Conservation (phyloP, 2,797 vertebrate species). For the Gymnoscopelus microlampas region DNA sequence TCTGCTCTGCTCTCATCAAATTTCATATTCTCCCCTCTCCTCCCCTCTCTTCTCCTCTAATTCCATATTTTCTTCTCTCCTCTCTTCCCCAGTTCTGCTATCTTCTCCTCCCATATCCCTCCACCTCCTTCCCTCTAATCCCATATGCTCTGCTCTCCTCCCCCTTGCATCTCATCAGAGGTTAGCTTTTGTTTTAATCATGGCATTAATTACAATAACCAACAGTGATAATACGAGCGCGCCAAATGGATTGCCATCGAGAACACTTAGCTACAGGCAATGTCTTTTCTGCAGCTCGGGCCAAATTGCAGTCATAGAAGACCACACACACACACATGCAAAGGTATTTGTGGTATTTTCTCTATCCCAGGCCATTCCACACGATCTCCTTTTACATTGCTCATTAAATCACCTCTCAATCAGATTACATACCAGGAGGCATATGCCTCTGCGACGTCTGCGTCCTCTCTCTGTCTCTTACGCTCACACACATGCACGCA, state of each 20-base stretch:
- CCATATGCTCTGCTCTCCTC: not conserved
- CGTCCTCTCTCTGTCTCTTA: no score
- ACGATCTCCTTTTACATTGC: no score
- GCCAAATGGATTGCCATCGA: not conserved
- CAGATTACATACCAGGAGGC: no score
- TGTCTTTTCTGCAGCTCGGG: conserved; percentile 21
- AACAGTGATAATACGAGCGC: not conserved
- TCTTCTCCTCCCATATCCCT: no score
- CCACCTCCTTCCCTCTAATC: not conserved
- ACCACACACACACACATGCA: conserved; percentile 6
- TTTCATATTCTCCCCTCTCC: not conserved
- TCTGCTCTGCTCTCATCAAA: not conserved
- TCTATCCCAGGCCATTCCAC: no score
- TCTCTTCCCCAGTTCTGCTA: not conserved
- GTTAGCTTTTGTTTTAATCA: not conserved
- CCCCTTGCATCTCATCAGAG: not conserved
- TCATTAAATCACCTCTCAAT: no score
- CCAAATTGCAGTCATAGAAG: conserved; percentile 18
- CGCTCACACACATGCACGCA: not conserved
- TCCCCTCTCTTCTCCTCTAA: not conserved
- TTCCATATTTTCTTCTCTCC: not conserved
- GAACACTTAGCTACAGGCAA: not conserved
- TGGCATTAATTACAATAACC: not conserved
- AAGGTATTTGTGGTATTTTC: no score
- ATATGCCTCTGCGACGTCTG: no score